Evolutionary conservation across 2,797 vertebrate genomes (phyloP).

Genomic region (Spheniscus humboldti): DNA sequence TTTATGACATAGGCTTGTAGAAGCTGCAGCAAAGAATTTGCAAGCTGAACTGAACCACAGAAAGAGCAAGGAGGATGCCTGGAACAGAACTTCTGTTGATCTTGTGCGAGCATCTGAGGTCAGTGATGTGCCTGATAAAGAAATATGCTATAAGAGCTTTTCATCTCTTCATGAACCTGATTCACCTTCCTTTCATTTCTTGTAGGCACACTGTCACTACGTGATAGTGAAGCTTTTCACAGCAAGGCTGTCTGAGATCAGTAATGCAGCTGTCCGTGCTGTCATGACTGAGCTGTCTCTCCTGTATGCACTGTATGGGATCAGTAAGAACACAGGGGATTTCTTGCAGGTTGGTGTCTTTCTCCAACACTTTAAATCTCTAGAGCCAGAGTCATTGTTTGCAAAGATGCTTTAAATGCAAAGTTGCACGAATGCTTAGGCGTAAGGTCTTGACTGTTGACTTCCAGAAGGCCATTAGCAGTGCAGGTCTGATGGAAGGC

Average conservation of each 20-base stretch:
- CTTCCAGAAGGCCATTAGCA: background rate
- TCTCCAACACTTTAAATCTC: background rate
- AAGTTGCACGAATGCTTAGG: background rate
- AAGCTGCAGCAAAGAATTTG: slow-evolving; percentile 87
- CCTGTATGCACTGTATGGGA: slow-evolving; percentile 87
- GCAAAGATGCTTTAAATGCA: background rate
- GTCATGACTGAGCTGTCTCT: slow-evolving; percentile 86
- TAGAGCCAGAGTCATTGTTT: background rate
- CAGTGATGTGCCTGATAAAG: slow-evolving; percentile 36
- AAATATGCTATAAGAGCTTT: background rate
- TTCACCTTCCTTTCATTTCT: background rate
- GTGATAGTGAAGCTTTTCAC: slow-evolving; percentile 91
- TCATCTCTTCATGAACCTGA: background rate
- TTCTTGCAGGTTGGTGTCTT: slow-evolving; percentile 86
- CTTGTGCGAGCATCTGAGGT: slow-evolving; percentile 93
- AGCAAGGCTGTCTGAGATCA: slow-evolving; percentile 82
- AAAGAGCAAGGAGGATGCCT: slow-evolving; percentile 88
- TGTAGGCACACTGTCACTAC: slow-evolving; percentile 94
- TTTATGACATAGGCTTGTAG: slow-evolving; percentile 80
- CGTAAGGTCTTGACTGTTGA: background rate
- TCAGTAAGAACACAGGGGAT: slow-evolving; percentile 86
- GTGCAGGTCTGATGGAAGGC: background rate
- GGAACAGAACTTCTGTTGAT: slow-evolving; percentile 93
- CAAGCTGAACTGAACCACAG: slow-evolving; percentile 83
- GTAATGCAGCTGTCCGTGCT: slow-evolving; percentile 77